Evolutionary conservation across 1,140 invertebrate species (phyloP).

Genomic region (Penaeus vannamei): DNA sequence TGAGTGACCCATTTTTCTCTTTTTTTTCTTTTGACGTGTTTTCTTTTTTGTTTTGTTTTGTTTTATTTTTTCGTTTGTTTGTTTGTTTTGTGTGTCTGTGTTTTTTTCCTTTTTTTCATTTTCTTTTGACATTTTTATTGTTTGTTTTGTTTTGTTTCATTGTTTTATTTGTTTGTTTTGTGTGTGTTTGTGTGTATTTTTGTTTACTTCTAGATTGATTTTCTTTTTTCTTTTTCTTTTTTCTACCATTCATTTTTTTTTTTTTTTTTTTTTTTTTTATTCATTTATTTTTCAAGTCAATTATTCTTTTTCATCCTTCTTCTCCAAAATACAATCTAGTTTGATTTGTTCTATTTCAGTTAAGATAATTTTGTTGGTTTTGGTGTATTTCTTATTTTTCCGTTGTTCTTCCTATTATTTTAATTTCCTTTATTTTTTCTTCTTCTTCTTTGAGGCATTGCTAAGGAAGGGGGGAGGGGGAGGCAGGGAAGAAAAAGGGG

Average conservation of each 20-base stretch:
- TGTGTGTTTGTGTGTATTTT: background rate
- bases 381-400: too few species aligned
- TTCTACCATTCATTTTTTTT: background rate
- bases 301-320: too few species aligned
- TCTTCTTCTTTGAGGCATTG: background rate
- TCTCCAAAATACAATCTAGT: too few species aligned
- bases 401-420: too few species aligned
- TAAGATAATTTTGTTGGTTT: too few species aligned
- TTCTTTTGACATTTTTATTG: background rate
- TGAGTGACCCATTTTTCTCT: conserved; percentile 36
- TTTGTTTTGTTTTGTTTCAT: background rate
- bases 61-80: background rate
- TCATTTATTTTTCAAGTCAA: too few species aligned
- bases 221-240: background rate
- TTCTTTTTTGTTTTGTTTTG: background rate
- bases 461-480: background rate
- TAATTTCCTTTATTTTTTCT: background rate
- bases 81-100: background rate
- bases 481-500: background rate
- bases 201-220: background rate
- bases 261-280: background rate
- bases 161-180: background rate
- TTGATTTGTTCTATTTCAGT: too few species aligned
- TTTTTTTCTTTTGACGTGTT: too few species aligned
- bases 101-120: background rate